Base-by-base conservation (phyloP, 2,797 vertebrate species). In the Miichthys miiuy region DNA sequence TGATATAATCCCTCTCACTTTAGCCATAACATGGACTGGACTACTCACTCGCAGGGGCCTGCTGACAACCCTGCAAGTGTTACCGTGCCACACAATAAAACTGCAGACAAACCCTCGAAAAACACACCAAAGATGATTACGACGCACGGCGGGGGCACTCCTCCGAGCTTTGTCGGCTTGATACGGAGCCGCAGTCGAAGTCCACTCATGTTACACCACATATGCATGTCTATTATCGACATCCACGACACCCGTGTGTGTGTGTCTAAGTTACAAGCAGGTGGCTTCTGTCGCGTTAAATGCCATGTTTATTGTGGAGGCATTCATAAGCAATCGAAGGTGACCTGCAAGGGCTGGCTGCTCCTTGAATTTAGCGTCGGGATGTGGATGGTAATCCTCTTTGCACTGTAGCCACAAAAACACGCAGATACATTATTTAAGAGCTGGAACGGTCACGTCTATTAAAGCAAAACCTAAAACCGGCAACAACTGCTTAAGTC, bases 1-100 rank as follows among this genome's bases (percentile, higher is more conserved):
- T 41, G 69, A 86, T 72, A 82, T 93, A 93, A 94, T 94, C 92
- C 90, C 81, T 81, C 84, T 88, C 85, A 89, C 82, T 92, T 90
- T 75, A 84, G 77, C 84, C 87, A 81, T 27, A 92, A 87, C 72
- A 74, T 80, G 79, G 76, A 88, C 87, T 81, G 71, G 57, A 81
- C 81, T 47, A 66, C 86, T 84, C 67, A 61, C 82, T 14, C 83
- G 89, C 80, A 78, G 30, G 72, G 48, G 80, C 80, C 77, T 61
- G 82, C 68, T 87, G 79, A 85, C 78, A 83, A 82, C 66, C 75
- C 6, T 9, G 41, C 51, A 78, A 91, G 84, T 85, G 88, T 84
- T 68, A 57, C 72, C n/a, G 27, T 50, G 75, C 87, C 60, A 47
- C 87, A 88, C 84, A 90, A 84, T 75, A 74, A 88, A 88, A 88